A percentile compares a stretch with the other conserved stretches of the same genome.
phyloP scores from a whole-genome alignment of 2,888 invertebrate species.

The Agrochola circellaris region DNA sequence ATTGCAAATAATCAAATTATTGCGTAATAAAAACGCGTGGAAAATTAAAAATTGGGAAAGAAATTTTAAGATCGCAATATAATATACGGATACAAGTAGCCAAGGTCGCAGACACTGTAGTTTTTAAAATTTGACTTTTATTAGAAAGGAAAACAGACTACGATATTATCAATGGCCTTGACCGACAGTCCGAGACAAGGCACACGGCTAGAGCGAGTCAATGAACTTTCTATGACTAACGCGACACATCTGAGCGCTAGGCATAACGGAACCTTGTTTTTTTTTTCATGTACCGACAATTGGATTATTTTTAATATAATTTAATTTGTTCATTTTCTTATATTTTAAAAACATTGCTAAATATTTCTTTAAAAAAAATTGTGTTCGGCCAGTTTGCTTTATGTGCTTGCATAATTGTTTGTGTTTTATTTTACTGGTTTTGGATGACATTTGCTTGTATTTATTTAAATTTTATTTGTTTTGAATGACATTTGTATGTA shows the following conservation, averaged over 20 bases:
- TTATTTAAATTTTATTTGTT: no score
- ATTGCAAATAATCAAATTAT: background rate
- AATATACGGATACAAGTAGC: background rate
- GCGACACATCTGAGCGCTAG: slow-evolving; percentile 41
- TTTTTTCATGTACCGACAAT: background rate
- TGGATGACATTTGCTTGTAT: no score
- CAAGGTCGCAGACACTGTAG: slow-evolving; percentile 11
- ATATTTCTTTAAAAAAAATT: no score
- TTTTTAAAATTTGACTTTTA: slow-evolving; percentile 12
- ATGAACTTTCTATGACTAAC: slow-evolving; percentile 57
- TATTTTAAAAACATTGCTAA: background rate
- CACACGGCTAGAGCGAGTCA: slow-evolving; percentile 41
- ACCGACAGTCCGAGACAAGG: slow-evolving; percentile 54
- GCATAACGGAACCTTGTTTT: background rate
- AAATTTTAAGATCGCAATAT: background rate
- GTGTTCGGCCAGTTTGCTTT: background rate
- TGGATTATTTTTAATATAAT: no score
- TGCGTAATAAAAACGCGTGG: background rate
- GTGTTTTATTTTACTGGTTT: no score
- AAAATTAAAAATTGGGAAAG: background rate
- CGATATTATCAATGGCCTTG: slow-evolving; percentile 51
- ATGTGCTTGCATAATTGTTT: no score
- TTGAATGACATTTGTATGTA: no score
- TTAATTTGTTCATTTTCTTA: background rate
- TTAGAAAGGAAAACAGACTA: slow-evolving; percentile 20